A percentile compares a stretch with the other conserved stretches of the same genome.
Conservation (phyloP, 2,113 vertebrate genomes). For the Antechinus flavipes region DNA sequence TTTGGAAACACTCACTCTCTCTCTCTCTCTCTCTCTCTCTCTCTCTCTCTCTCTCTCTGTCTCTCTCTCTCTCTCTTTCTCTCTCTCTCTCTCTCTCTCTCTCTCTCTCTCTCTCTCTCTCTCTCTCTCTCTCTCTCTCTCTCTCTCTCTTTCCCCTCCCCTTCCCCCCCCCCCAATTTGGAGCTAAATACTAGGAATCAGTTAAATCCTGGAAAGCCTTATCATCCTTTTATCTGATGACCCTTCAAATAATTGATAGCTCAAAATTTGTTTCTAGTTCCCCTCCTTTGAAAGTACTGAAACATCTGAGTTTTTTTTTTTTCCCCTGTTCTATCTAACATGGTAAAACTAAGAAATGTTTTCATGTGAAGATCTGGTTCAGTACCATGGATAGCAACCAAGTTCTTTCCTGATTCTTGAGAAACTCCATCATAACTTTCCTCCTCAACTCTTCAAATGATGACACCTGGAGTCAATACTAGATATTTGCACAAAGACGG, state of each 20-base stretch:
- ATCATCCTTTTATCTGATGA: neutral
- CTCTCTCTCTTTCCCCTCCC: too few species aligned
- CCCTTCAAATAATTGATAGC: neutral
- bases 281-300: neutral
- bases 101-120: neutral
- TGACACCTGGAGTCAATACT: neutral
- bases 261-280: neutral
- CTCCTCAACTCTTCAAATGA: neutral
- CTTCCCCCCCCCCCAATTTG: too few species aligned
- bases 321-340: neutral
- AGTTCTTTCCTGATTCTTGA: neutral
- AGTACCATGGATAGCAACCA: neutral
- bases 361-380: neutral
- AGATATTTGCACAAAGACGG: neutral
- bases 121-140: neutral
- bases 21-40: too few species aligned
- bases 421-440: neutral
- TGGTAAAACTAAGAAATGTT: neutral
- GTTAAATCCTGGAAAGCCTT: neutral
- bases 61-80: too few species aligned
- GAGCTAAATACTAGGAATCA: neutral
- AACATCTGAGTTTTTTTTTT: neutral
- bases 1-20: too few species aligned
- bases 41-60: too few species aligned
- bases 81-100: neutral